A percentile compares a stretch with the other conserved stretches of the same genome.
These are phyloP conservation scores for Epinotia brunnichana DNA, from an alignment of 2,888 invertebrate species.

Conservation along the genomic window DNA sequence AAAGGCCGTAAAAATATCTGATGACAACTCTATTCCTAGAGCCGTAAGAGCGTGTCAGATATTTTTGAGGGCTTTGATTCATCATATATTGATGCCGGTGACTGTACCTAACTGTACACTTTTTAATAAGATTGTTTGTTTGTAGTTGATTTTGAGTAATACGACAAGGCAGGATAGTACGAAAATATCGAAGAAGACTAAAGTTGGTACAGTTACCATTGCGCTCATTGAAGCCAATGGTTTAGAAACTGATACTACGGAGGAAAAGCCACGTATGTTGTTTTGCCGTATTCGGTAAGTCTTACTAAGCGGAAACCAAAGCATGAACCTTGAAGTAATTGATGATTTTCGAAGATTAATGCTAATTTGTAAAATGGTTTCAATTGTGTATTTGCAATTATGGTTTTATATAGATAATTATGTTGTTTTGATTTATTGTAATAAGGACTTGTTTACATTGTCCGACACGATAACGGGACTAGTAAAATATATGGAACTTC, in stretches of 20 bases:
- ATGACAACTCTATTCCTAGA: too few species aligned
- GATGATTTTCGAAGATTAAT: slow-evolving; percentile 7
- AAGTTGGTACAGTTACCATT: slow-evolving; percentile 92
- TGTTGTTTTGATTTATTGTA: not conserved
- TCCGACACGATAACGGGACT: not conserved
- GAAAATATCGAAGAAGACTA: slow-evolving; percentile 60
- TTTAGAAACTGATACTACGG: slow-evolving; percentile 90
- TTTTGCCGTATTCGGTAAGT: slow-evolving; percentile 94
- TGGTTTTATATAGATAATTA: not conserved
- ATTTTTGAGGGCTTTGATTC: too few species aligned
- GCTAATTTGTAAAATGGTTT: not conserved
- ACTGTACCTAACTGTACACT: too few species aligned
- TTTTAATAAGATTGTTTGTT: slow-evolving; percentile 39
- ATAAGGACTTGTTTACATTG: not conserved
- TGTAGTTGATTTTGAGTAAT: slow-evolving; percentile 71
- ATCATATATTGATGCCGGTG: too few species aligned
- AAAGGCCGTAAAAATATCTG: too few species aligned
- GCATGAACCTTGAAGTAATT: slow-evolving; percentile 7
- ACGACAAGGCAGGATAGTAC: slow-evolving; percentile 61
- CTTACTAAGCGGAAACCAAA: not conserved
- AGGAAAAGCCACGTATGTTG: slow-evolving; percentile 91
- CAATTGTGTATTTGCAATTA: not conserved
- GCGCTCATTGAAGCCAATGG: slow-evolving; percentile 96
- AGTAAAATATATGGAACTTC: too few species aligned
- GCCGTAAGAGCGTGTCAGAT: too few species aligned